phyloP scores from a whole-genome alignment of 2,797 vertebrate genomes.

The Oreonectes daqikongensis region DNA sequence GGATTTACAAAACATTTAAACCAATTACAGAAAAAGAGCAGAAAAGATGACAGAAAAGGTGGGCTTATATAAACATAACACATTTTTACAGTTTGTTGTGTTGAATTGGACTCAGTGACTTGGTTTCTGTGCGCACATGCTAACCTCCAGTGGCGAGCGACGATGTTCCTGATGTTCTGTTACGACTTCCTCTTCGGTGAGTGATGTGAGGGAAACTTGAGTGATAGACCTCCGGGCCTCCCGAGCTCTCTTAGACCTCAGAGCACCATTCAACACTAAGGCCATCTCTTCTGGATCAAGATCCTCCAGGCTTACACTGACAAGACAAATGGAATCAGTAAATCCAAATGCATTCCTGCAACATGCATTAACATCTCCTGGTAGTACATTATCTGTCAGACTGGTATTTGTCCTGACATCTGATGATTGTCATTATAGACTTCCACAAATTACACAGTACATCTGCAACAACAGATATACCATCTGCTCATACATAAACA shows the following conservation, averaged over 20 bases:
- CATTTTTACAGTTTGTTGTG: too few relatives aligned
- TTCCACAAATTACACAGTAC: constrained; percentile 1
- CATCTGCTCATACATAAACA: constrained; percentile 5
- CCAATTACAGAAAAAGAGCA: not conserved
- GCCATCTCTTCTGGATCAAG: constrained; percentile 63
- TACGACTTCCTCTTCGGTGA: constrained; percentile 66
- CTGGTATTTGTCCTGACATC: not conserved
- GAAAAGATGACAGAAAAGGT: not conserved
- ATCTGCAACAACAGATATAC: not conserved
- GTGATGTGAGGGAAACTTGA: constrained; percentile 72
- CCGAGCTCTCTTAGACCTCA: constrained; percentile 33
- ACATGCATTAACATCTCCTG: not conserved
- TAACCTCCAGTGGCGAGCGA: constrained; percentile 54
- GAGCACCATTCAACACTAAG: constrained; percentile 47
- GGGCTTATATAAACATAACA: too few relatives aligned
- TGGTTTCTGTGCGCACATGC: not conserved
- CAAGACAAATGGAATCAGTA: not conserved
- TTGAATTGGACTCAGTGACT: not conserved
- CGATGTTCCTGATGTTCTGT: constrained; percentile 52
- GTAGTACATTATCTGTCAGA: not conserved
- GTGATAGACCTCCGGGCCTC: constrained; percentile 64
- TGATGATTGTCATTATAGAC: constrained; percentile 11
- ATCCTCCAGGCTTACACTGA: constrained; percentile 69
- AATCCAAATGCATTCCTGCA: constrained; percentile 18
- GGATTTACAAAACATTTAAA: not conserved